Conservation (phyloP, 2,888 invertebrate genomes). For the Matsumyia berberina region DNA sequence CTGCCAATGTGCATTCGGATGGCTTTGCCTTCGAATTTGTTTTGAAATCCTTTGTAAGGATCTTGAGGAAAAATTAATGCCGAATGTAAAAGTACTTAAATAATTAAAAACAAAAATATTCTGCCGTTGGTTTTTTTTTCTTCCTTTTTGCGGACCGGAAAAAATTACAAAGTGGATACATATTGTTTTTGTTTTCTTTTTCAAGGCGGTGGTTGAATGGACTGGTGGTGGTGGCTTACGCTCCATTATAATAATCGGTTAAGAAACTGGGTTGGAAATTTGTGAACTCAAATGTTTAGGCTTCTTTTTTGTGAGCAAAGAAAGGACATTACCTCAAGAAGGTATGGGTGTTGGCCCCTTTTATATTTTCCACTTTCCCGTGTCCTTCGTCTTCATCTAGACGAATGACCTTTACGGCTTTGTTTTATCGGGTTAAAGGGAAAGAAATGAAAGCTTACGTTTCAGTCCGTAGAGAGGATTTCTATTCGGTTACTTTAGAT, state of each 20-base stretch:
- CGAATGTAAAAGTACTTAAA: slow-evolving; percentile 61
- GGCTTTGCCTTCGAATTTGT: neutral
- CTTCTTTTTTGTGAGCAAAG: neutral
- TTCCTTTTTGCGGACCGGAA: neutral
- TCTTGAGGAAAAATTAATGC: slow-evolving; percentile 23
- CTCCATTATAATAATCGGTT: slow-evolving; percentile 62
- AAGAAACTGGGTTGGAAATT: slow-evolving; percentile 35
- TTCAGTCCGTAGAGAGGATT: neutral
- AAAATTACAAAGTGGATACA: slow-evolving; percentile 23
- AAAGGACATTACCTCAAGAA: slow-evolving; percentile 9
- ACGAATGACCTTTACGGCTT: slow-evolving; percentile 3
- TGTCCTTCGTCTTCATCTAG: slow-evolving; percentile 35
- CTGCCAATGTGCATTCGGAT: slow-evolving; percentile 38
- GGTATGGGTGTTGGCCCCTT: neutral
- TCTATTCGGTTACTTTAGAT: no score
- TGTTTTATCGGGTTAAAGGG: neutral
- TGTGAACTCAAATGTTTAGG: slow-evolving; percentile 9
- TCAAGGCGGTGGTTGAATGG: no score
- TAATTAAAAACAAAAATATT: slow-evolving; percentile 56
- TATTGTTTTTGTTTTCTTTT: neutral
- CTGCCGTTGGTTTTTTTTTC: neutral
- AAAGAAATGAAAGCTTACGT: slow-evolving; percentile 3
- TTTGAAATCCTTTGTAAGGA: slow-evolving; percentile 1
- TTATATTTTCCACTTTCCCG: neutral
- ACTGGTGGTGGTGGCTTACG: slow-evolving; percentile 12